Base-by-base conservation (phyloP, 2,888 invertebrate species). In the Clivina fossor region DNA sequence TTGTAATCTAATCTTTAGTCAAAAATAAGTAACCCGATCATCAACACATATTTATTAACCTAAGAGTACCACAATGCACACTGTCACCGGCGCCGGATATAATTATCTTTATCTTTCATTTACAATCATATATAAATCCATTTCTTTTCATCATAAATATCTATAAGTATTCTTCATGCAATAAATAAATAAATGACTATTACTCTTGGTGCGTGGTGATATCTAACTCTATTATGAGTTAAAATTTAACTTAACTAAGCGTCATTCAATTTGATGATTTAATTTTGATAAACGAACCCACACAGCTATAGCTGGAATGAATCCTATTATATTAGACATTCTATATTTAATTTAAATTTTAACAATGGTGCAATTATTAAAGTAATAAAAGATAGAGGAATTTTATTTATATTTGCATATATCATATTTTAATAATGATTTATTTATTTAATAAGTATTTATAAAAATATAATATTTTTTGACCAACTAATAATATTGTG, bases 31-130 rank as follows among this genome's bases (percentile, higher is more conserved):
- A n/a, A n/a, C n/a, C n/a, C n/a, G n/a, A n/a, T n/a, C n/a, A n/a
- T n/a, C n/a, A n/a, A n/a, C n/a, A n/a, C n/a, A 24, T 7, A 24
- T 24, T 24, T 24, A 7, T 24, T 24, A 24, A 7, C 26, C 26
- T 7, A 24, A 24, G 5, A 28, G 38, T 38, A 19, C 20, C 20
- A 38, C 9, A 38, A 16, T 19, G 20, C 20, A 38, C n/a, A n/a
- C 11, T 19, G 18, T 18, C 38, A 18, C 11, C 9, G 43, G 28
- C 24, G 16, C 7, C 43, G 16, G 43, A 43, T 43, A 24, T 24
- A 28, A 43, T 41, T 28, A 43, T 43, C 16, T 43, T 43, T 43
- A 43, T 43, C 43, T 28, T 13, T 4, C 43, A 16, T 13, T 3
- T 16, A 26, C 28, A 43, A 43, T 43, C 16, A 43, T n/a, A 15